Evolutionary conservation across 2,797 vertebrate genomes (phyloP).

Genomic region (Leptoclinus maculatus): DNA sequence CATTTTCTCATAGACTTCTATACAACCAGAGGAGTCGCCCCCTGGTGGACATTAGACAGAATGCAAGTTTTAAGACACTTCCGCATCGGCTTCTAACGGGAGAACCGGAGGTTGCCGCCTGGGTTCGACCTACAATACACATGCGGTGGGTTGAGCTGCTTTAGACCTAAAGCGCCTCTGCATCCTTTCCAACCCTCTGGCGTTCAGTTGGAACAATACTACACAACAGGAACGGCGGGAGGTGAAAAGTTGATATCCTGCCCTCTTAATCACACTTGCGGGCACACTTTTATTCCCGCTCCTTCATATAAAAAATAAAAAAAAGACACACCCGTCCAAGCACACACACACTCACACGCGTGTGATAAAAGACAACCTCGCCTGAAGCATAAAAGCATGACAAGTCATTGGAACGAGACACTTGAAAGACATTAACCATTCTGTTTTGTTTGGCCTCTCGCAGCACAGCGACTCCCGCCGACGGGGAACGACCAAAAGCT

Average conservation of each 20-base stretch:
- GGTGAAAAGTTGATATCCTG: constrained; percentile 42
- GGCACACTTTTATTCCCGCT: constrained; percentile 11
- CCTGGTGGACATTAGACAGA: background rate
- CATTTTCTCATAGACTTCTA: background rate
- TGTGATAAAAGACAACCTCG: constrained; percentile 55
- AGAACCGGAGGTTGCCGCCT: background rate
- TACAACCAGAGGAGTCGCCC: background rate
- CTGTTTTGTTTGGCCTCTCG: constrained; percentile 65
- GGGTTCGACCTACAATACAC: background rate
- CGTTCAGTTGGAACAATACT: constrained; percentile 29
- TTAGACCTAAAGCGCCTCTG: constrained; percentile 31
- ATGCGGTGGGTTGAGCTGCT: background rate
- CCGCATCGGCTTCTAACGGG: background rate
- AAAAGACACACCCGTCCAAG: constrained; percentile 2
- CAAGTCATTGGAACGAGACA: constrained; percentile 45
- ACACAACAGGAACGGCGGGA: background rate
- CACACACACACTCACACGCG: background rate
- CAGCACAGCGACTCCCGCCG: constrained; percentile 46
- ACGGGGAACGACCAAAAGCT: constrained; percentile 42
- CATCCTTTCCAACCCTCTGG: constrained; percentile 37
- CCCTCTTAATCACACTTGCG: constrained; percentile 11
- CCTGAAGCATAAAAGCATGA: constrained; percentile 49
- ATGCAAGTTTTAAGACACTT: background rate
- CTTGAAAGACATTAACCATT: constrained; percentile 42
- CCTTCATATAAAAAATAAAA: background rate